phyloP scores from a whole-genome alignment of 1,140 invertebrate species.

The Ooceraea biroi region DNA sequence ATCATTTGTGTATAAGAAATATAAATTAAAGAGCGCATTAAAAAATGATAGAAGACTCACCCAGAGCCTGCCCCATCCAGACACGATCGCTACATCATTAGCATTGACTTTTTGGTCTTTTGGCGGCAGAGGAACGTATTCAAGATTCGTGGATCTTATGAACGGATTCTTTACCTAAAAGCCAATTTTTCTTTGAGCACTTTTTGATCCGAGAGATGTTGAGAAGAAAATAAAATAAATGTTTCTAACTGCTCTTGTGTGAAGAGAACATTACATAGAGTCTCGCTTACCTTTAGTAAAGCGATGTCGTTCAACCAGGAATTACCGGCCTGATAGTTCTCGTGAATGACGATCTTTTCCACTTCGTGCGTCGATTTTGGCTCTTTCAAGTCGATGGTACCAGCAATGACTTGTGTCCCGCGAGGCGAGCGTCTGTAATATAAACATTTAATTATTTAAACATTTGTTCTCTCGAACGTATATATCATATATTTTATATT shows the following conservation, averaged over 20 bases:
- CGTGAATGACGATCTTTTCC: conserved; percentile 56
- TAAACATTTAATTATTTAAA: conserved; percentile 13
- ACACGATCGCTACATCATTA: conserved; percentile 63
- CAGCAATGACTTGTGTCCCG: conserved; percentile 54
- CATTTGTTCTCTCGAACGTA: neutral
- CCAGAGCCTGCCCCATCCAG: conserved; percentile 72
- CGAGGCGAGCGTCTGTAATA: conserved; percentile 11
- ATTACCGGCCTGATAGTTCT: conserved; percentile 46
- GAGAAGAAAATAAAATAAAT: neutral
- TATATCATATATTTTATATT: neutral
- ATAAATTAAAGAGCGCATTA: neutral
- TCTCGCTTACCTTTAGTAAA: conserved; percentile 52
- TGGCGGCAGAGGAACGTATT: conserved; percentile 47
- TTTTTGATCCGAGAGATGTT: neutral
- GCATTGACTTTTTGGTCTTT: neutral
- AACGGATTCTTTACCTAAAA: conserved; percentile 64
- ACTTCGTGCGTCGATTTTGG: conserved; percentile 34
- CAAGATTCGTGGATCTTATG: neutral
- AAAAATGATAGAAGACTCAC: conserved; percentile 41
- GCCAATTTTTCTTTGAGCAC: neutral
- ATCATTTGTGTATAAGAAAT: neutral
- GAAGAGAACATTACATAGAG: neutral
- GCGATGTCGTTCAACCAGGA: conserved; percentile 70
- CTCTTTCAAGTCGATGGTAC: conserved; percentile 9
- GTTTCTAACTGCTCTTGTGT: no score